A percentile compares a stretch with the other conserved stretches of the same genome.
Conservation (phyloP, 2,888 invertebrate species). For the Romanomermis culicivorax region DNA sequence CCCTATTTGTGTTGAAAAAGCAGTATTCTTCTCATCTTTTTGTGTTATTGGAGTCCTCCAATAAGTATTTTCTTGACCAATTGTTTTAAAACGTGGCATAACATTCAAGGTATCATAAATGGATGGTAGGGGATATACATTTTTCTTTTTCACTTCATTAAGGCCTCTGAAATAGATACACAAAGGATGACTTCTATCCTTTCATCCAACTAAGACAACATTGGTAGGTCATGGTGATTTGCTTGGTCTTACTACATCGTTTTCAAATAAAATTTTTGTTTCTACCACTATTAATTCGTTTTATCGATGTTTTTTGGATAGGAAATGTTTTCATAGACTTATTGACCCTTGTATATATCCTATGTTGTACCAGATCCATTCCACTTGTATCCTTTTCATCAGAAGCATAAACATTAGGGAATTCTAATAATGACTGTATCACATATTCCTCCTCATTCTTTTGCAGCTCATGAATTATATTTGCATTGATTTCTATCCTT, state of each 20-base stretch:
- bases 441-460: background rate
- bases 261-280: background rate
- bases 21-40: slow-evolving; percentile 14
- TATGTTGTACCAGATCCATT: background rate
- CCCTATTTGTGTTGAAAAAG: slow-evolving; percentile 14
- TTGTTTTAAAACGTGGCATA: slow-evolving; percentile 8
- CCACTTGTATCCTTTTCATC: background rate
- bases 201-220: slow-evolving; percentile 26
- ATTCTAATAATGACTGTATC: background rate
- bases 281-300: background rate
- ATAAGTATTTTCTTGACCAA: slow-evolving; percentile 13
- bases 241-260: slow-evolving; percentile 14
- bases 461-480: background rate
- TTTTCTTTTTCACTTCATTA: slow-evolving; percentile 13
- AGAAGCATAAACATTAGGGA: background rate
- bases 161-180: slow-evolving; percentile 16
- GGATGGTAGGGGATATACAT: slow-evolving; percentile 12
- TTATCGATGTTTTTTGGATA: background rate
- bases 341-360: background rate
- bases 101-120: slow-evolving; percentile 12
- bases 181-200: slow-evolving; percentile 15
- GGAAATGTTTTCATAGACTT: background rate
- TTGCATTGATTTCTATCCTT: background rate
- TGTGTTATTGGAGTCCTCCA: slow-evolving; percentile 13
- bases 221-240: slow-evolving; percentile 25